A percentile compares a stretch with the other conserved stretches of the same genome.
These are phyloP conservation scores for Drosophila orena DNA, from an alignment of 1,140 invertebrate species.

Conservation along the genomic window DNA sequence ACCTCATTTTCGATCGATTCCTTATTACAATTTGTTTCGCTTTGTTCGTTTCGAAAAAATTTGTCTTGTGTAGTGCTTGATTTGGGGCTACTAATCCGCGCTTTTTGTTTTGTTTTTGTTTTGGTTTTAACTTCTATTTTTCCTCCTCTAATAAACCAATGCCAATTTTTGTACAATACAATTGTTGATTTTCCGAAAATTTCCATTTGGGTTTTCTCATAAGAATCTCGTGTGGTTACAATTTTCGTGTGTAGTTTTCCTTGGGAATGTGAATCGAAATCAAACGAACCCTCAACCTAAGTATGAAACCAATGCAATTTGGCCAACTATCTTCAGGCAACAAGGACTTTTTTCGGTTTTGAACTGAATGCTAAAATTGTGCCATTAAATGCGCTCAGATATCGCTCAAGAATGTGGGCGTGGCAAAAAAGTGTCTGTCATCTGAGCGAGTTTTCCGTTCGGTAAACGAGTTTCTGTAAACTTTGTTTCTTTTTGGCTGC, in stretches of 20 bases:
- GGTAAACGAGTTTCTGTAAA: slow-evolving; percentile 18
- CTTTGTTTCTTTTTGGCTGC: slow-evolving; percentile 31
- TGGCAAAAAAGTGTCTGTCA: slow-evolving; percentile 43
- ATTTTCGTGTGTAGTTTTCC: slow-evolving; percentile 39
- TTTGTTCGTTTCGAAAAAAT: slow-evolving; percentile 47
- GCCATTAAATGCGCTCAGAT: slow-evolving; percentile 51
- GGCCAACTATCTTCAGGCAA: slow-evolving; percentile 68
- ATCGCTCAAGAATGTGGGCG: slow-evolving; percentile 45
- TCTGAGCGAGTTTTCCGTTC: slow-evolving; percentile 25
- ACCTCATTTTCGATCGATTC: slow-evolving; percentile 36
- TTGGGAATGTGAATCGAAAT: slow-evolving; percentile 53
- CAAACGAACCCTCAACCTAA: slow-evolving; percentile 55
- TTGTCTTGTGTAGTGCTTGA: slow-evolving; percentile 54
- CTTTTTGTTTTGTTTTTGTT: slow-evolving; percentile 8
- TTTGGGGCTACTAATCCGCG: slow-evolving; percentile 20
- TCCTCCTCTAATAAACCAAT: slow-evolving; percentile 36
- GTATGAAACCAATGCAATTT: slow-evolving; percentile 74
- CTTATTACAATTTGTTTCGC: slow-evolving; percentile 32
- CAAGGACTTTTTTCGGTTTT: slow-evolving; percentile 22
- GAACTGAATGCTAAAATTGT: slow-evolving; percentile 46
- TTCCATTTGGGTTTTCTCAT: slow-evolving; percentile 54
- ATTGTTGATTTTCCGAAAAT: slow-evolving; percentile 40
- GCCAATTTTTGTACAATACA: slow-evolving; percentile 61
- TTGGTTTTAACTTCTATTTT: slow-evolving; percentile 19
- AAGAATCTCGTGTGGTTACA: slow-evolving; percentile 61